These are phyloP conservation scores for Nanorana parkeri DNA, from an alignment of 2,113 vertebrate species.

Conservation along the genomic window DNA sequence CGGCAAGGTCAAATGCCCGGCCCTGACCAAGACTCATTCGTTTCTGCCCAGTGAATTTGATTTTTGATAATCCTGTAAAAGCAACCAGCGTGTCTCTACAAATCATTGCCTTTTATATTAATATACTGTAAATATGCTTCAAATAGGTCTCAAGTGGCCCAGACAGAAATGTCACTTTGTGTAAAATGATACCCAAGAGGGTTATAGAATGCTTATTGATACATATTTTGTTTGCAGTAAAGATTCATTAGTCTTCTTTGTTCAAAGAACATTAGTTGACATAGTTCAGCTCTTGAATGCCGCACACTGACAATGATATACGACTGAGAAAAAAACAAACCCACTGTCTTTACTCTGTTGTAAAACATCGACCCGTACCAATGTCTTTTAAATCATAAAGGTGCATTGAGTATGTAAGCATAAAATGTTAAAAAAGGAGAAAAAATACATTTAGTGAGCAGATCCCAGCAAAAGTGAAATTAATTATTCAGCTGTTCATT, in stretches of 20 bases:
- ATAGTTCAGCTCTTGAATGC: slow-evolving; percentile 45
- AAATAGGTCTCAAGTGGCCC: slow-evolving; percentile 30
- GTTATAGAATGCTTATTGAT: slow-evolving; percentile 51
- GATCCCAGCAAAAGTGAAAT: no score
- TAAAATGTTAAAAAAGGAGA: no score
- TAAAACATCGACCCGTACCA: slow-evolving; percentile 23
- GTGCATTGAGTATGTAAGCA: no score
- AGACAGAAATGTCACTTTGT: slow-evolving; percentile 47
- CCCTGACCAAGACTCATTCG: slow-evolving; percentile 12
- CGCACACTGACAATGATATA: slow-evolving; percentile 48
- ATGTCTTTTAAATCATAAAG: background rate
- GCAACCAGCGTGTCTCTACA: background rate
- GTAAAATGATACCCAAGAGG: slow-evolving; percentile 49
- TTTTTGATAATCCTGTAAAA: slow-evolving; percentile 9
- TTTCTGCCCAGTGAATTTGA: slow-evolving; percentile 4
- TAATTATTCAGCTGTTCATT: no score
- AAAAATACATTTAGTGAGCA: background rate
- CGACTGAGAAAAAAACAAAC: slow-evolving; percentile 12
- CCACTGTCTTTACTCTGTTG: slow-evolving; percentile 30
- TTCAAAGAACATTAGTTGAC: slow-evolving; percentile 52
- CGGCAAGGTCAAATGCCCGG: no score
- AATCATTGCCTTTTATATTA: slow-evolving; percentile 5
- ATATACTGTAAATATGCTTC: slow-evolving; percentile 9
- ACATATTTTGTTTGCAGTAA: slow-evolving; percentile 54
- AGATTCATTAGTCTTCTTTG: slow-evolving; percentile 55